Conservation (phyloP, 1,140 invertebrate genomes). For the Drosophila guanche region DNA sequence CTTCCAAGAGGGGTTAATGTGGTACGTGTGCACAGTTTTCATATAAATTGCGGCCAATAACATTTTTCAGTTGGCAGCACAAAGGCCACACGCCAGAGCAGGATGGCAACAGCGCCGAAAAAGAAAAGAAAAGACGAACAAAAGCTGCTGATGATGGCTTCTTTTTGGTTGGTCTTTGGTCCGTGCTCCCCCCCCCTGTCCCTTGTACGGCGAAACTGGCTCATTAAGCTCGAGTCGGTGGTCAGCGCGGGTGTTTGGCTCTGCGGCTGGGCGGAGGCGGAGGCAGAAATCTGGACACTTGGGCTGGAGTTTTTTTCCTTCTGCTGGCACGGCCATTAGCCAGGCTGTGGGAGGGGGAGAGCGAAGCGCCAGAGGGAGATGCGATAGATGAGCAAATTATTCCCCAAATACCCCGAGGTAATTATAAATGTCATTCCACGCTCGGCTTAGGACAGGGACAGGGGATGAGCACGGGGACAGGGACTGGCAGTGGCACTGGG, state of each 20-base stretch:
- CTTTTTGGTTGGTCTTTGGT: constrained; percentile 51
- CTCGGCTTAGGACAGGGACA: constrained; percentile 36
- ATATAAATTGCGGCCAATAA: constrained; percentile 81
- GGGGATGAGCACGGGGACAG: constrained; percentile 23
- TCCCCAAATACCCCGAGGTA: constrained; percentile 81
- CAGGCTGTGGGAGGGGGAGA: neutral
- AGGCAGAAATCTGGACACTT: constrained; percentile 58
- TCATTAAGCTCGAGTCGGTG: constrained; percentile 66
- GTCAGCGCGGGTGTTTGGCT: constrained; percentile 60
- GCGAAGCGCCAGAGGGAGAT: constrained; percentile 1
- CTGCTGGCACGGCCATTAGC: constrained; percentile 52
- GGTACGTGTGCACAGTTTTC: constrained; percentile 80
- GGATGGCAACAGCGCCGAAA: constrained; percentile 20
- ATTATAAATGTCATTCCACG: constrained; percentile 81
- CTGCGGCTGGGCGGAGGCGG: constrained; percentile 31
- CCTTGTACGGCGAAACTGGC: constrained; percentile 46
- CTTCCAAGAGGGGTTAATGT: constrained; percentile 51
- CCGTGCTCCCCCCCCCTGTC: neutral
- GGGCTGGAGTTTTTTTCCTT: constrained; percentile 27
- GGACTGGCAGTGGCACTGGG: neutral
- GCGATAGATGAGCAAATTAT: constrained; percentile 75
- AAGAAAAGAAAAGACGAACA: constrained; percentile 55
- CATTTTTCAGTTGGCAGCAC: constrained; percentile 80
- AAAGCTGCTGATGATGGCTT: constrained; percentile 81
- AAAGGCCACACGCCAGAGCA: constrained; percentile 58